Conservation (phyloP, 2,797 vertebrate species). For the Macroramphosus scolopax region DNA sequence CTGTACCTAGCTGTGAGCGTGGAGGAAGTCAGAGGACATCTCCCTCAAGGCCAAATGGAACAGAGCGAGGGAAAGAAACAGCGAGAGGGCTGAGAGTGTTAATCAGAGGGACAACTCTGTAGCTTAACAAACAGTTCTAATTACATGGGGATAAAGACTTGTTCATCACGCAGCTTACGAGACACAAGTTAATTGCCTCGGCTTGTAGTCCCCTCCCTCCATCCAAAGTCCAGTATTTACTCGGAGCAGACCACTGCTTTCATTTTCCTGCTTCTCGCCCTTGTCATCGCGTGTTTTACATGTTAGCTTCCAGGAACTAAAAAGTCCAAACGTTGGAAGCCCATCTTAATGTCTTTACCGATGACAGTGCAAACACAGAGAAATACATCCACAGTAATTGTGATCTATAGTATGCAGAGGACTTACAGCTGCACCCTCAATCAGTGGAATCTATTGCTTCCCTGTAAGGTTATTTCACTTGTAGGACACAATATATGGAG, state of each 20-base stretch:
- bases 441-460: slow-evolving; percentile 22
- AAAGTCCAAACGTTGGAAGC: not conserved
- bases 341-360: slow-evolving; percentile 17
- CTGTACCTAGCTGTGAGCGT: not conserved
- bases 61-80: slow-evolving; percentile 26
- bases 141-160: slow-evolving; percentile 78
- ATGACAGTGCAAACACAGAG: slow-evolving; percentile 19
- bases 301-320: not conserved
- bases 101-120: slow-evolving; percentile 68
- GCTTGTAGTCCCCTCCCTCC: slow-evolving; percentile 55
- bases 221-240: slow-evolving; percentile 63
- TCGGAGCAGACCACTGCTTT: slow-evolving; percentile 23
- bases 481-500: slow-evolving; percentile 32
- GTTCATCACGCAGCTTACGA: slow-evolving; percentile 77
- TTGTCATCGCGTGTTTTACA: not conserved
- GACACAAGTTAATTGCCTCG: slow-evolving; percentile 79
- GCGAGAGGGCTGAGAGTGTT: slow-evolving; percentile 47
- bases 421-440: slow-evolving; percentile 17
- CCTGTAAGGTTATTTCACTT: slow-evolving; percentile 39
- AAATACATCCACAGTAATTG: slow-evolving; percentile 21
- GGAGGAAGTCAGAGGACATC: slow-evolving; percentile 10
- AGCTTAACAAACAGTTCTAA: slow-evolving; percentile 80
- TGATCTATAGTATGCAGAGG: slow-evolving; percentile 27
- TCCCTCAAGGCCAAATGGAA: slow-evolving; percentile 13
- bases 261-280: slow-evolving; percentile 4